Base-by-base conservation (phyloP, 2,113 vertebrate species). In the Sprattus sprattus region DNA sequence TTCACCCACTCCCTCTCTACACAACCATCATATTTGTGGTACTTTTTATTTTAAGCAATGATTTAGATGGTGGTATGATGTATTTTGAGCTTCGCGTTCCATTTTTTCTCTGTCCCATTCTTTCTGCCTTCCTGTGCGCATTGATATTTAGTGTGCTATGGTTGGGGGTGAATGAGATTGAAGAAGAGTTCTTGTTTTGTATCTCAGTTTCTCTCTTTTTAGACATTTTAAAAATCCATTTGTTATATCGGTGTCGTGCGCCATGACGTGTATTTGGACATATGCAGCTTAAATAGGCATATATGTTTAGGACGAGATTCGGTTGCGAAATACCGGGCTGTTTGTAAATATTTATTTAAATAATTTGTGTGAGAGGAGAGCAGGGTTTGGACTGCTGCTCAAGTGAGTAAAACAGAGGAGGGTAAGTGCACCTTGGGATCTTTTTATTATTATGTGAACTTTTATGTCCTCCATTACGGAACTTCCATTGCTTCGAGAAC, bases 151-250 rank as follows among this genome's bases (percentile, higher is more conserved):
- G 92, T 92, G 95, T 95, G 93, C 94, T 93, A 93, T 93, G 95
- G 94, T 93, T 94, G 85, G 92, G 95, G 95, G 94, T 92, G 92
- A 91, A 92, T 92, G 92, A 91, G 91, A 92, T 92, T 91, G 92
- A 92, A 91, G 92, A 91, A 91, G 92, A 92, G 92, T 92, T 92
- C 92, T 92, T 92, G 92, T 92, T 92, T 91, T 92, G 91, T 92
- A 92, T 91, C 88, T 88, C 90, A 91, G 90, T 92, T 92, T 91
- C 88, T 91, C 87, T 89, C 81, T 91, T 92, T 90, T 90, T 90
- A 88, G 78, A 89, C 80, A 87, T 85, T 88, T 88, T 86, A 54
- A 86, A 88, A 87, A 85, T 81, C 57, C 82, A 83, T 81, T 82
- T 83, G 83, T 64, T 57, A 75, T 39, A 75, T 82, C 82, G 83